Conservation (phyloP, 2,113 vertebrate genomes). For the Sphyrna mokarran region DNA sequence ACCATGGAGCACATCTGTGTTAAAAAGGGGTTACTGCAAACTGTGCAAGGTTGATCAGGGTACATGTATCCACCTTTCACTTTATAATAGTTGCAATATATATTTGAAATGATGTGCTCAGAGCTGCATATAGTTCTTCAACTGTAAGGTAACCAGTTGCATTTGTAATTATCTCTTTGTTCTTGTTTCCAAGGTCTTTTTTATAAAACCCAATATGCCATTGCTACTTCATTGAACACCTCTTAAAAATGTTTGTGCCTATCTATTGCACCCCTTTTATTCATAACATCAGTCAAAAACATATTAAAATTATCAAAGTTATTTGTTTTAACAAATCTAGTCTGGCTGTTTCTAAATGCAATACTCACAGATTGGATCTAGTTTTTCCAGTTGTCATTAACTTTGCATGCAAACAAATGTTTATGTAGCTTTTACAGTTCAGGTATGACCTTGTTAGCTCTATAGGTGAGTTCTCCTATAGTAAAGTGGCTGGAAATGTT, state of each 20-base stretch:
- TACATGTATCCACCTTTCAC: too few species aligned
- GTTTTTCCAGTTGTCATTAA: slow-evolving; percentile 23
- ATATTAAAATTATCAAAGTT: not conserved
- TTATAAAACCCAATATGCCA: too few species aligned
- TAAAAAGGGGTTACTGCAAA: too few species aligned
- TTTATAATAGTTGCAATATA: too few species aligned
- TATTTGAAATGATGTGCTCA: too few species aligned
- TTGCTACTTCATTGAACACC: not conserved
- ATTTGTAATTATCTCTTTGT: too few species aligned
- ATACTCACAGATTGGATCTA: not conserved
- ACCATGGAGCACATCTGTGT: too few species aligned
- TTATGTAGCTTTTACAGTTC: not conserved
- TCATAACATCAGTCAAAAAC: not conserved
- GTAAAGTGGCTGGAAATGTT: not conserved
- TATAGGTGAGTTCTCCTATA: not conserved
- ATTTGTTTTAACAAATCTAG: not conserved
- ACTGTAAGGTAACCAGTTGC: too few species aligned
- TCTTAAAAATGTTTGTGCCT: not conserved
- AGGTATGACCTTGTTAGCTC: not conserved
- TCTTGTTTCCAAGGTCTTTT: too few species aligned
- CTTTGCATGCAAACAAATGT: not conserved
- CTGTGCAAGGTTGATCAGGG: too few species aligned
- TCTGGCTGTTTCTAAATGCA: not conserved
- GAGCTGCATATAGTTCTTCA: too few species aligned
- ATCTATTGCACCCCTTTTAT: not conserved